Evolutionary conservation across 1,140 invertebrate species (phyloP), one percentile per base, ranked within the genome.

Genomic region (Manduca sexta): DNA sequence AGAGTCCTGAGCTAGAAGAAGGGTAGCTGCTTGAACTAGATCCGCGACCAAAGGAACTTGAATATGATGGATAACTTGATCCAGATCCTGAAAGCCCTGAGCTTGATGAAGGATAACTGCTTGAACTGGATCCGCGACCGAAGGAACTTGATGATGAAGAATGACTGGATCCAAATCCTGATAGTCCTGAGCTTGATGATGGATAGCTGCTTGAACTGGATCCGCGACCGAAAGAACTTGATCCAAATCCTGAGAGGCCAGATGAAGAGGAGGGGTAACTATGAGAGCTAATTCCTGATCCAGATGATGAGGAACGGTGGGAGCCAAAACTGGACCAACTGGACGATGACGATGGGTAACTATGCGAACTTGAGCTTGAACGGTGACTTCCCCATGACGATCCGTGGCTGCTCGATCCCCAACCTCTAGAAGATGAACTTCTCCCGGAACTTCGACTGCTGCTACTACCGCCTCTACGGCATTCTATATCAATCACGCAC

Each of bases 41-140:
- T 26, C 51, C 48, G 14, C 42, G 34, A 6, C 60, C 55, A 7
- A 49, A 63, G 4, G 52, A n/a, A 12, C 60, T 51, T 11, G 52
- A 14, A n/a, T n/a, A n/a, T n/a, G n/a, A n/a, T n/a, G n/a, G n/a
- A n/a, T n/a, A n/a, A n/a, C n/a, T n/a, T 3, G 49, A 16, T 41
- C 51, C 34, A 17, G 26, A 33, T 10, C 39, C 40, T 1, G 50
- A 50, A 15, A 45, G 30, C 21, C 50, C 40, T n/a, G 47, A 34
- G 11, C 21, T 7, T n/a, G 50, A 41, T 3, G 39, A 12, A 11
- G 43, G 43, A 21, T 52, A 46, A 29, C 37, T 18, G 41, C 17
- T 29, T 8, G 8, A 18, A 17, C 16, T 35, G n/a, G n/a, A n/a
- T n/a, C n/a, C n/a, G n/a, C n/a, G n/a, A n/a, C n/a, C n/a, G n/a